Evolutionary conservation across 2,888 invertebrate genomes (phyloP).

Genomic region (Acrocyrtus sp.): DNA sequence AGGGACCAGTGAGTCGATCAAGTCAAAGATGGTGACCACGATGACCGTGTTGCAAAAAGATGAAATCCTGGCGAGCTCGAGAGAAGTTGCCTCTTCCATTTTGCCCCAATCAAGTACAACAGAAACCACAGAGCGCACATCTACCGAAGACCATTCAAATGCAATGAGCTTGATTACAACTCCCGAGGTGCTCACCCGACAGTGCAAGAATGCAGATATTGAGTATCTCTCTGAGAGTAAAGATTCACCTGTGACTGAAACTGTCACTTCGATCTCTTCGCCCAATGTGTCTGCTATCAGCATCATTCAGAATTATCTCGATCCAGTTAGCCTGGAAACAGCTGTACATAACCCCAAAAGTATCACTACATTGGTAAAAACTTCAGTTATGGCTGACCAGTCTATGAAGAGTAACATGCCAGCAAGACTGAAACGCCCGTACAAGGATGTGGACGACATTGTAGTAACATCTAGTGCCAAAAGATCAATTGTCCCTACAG

Average conservation of each 20-base stretch:
- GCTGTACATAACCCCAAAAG: conserved; percentile 17
- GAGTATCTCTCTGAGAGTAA: conserved; percentile 11
- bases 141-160: conserved; percentile 31
- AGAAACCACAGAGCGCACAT: conserved; percentile 26
- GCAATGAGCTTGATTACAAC: conserved; percentile 48
- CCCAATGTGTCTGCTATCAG: conserved; percentile 43
- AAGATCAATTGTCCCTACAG: conserved; percentile 59
- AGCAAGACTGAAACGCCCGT: conserved; percentile 61
- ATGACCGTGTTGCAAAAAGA: conserved; percentile 36
- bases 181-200: conserved; percentile 30
- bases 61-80: conserved; percentile 29
- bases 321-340: conserved; percentile 13
- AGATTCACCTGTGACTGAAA: conserved; percentile 19
- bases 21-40: conserved; percentile 43
- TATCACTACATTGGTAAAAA: conserved; percentile 16
- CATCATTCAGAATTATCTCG: conserved; percentile 37
- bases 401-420: conserved; percentile 33
- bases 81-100: conserved; percentile 45
- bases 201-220: conserved; percentile 33
- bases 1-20: conserved; percentile 28
- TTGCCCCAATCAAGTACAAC: conserved; percentile 41
- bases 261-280: conserved; percentile 50
- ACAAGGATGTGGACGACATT: conserved; percentile 61
- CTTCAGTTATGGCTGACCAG: conserved; percentile 4
- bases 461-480: conserved; percentile 62